Conservation (phyloP, 2,797 vertebrate genomes). For the Onychomys arenicola region DNA sequence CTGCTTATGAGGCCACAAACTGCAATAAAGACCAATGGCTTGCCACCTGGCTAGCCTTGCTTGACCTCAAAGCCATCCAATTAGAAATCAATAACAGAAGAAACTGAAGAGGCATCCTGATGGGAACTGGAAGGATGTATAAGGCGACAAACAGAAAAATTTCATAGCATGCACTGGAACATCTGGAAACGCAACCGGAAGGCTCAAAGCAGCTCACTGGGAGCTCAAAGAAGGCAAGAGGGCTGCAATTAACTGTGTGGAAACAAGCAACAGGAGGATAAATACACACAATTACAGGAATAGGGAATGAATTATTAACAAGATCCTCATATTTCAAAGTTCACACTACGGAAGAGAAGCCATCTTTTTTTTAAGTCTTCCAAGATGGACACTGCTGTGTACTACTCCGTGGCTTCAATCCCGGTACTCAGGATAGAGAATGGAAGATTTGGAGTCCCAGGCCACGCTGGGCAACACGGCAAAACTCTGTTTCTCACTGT, state of each 20-base stretch:
- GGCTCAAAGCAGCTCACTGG: neutral
- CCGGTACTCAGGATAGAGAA: neutral
- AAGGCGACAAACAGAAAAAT: neutral
- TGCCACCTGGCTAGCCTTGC: neutral
- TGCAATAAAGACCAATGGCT: neutral
- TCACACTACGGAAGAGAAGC: neutral
- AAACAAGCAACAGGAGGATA: neutral
- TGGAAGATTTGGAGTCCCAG: neutral
- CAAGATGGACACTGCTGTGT: neutral
- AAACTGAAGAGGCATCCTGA: neutral
- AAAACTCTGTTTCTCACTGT: neutral
- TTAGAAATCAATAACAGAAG: slow-evolving; percentile 43
- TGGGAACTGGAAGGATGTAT: neutral
- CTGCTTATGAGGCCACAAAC: neutral
- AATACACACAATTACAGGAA: neutral
- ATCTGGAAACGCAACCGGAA: slow-evolving; percentile 6
- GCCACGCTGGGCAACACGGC: neutral
- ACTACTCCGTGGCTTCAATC: neutral
- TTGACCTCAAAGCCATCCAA: slow-evolving; percentile 5
- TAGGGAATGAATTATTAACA: slow-evolving; percentile 10
- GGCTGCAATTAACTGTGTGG: neutral
- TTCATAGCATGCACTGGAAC: neutral
- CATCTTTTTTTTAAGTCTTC: neutral
- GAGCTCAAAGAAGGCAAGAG: neutral
- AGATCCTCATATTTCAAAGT: neutral